phyloP scores from a whole-genome alignment of 2,113 vertebrate genomes.

The Tachuris rubrigastra region DNA sequence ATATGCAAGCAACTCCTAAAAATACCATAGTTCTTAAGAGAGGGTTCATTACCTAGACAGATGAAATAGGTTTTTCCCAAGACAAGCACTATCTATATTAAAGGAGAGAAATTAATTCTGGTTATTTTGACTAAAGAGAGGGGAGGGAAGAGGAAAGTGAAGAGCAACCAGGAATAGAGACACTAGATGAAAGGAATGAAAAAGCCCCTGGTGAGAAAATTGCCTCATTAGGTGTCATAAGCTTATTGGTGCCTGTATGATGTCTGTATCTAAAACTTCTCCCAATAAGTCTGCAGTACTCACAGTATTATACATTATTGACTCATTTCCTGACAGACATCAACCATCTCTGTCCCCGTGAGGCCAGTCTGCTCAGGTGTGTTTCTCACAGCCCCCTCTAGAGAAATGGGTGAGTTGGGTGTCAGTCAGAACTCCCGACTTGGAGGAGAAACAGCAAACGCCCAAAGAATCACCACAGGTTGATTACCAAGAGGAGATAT shows the following conservation, averaged over 20 bases:
- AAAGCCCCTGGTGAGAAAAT: background rate
- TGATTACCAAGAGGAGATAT: background rate
- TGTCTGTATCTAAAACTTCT: background rate
- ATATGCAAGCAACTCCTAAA: constrained; percentile 11
- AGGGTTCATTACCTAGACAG: background rate
- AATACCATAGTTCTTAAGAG: background rate
- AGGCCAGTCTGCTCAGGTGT: background rate
- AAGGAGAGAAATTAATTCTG: background rate
- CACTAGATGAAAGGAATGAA: background rate
- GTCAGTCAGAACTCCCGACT: background rate
- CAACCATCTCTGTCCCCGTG: background rate
- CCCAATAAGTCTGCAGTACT: background rate
- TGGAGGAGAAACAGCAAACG: background rate
- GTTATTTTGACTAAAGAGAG: constrained; percentile 6
- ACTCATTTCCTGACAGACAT: background rate
- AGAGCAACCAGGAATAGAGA: background rate
- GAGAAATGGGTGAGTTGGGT: background rate
- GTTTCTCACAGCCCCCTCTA: background rate
- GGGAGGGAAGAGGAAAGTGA: background rate
- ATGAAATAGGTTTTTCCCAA: constrained; percentile 6
- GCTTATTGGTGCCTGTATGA: background rate
- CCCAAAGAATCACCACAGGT: background rate
- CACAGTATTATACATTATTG: background rate
- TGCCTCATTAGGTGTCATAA: background rate
- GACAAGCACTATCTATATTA: background rate